A percentile compares a stretch with the other conserved stretches of the same genome.
Conservation (phyloP, 1,140 invertebrate genomes). For the Aphaenogaster rudis region DNA sequence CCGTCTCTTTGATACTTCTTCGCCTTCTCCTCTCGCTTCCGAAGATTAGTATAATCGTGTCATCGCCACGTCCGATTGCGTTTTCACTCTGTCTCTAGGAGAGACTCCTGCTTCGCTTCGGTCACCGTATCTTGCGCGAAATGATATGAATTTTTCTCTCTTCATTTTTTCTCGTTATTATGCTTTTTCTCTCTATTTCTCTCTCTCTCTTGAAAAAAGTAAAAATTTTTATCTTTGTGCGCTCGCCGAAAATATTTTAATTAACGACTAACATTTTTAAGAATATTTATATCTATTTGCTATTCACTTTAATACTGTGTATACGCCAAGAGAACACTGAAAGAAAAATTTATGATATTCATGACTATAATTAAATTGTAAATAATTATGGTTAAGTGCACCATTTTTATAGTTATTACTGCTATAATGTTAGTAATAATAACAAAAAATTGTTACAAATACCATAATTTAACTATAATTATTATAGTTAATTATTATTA, state of each 20-base stretch:
- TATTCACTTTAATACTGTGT: background rate
- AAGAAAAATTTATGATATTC: no score
- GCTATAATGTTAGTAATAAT: no score
- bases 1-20: background rate
- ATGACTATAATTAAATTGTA: no score
- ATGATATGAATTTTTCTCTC: background rate
- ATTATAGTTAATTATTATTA: no score
- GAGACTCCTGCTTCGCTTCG: background rate
- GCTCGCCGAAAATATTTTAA: background rate
- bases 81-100: background rate
- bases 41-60: slow-evolving; percentile 40
- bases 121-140: background rate
- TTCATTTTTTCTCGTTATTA: background rate
- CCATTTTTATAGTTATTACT: no score
- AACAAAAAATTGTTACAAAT: no score
- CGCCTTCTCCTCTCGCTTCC: background rate
- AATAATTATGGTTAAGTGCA: no score
- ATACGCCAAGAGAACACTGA: background rate
- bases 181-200: no score
- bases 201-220: background rate
- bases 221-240: background rate
- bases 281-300: background rate
- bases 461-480: no score
- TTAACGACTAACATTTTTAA: background rate
- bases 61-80: background rate